These are phyloP conservation scores for Pelusios castaneus DNA, from an alignment of 2,113 vertebrate species.

Conservation along the genomic window DNA sequence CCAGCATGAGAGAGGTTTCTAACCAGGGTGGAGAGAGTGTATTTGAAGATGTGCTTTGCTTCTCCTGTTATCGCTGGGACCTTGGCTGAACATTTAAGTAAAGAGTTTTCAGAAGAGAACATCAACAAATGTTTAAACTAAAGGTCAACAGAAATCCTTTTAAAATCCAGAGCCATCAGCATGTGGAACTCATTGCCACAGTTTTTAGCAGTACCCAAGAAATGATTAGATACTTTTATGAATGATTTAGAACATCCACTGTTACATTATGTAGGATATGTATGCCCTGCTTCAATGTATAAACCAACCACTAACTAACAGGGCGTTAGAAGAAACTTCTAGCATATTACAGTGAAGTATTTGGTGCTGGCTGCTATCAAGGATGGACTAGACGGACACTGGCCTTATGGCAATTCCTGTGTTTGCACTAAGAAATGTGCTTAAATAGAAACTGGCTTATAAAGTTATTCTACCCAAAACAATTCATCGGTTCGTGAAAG, in stretches of 20 bases:
- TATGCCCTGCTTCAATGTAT: not conserved
- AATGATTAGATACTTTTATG: not conserved
- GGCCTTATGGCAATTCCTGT: not conserved
- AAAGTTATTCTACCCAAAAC: not conserved
- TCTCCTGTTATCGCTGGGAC: not conserved
- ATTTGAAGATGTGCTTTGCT: not conserved
- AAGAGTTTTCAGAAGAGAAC: not conserved
- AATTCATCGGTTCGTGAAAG: not conserved
- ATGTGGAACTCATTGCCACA: not conserved
- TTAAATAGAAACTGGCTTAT: not conserved
- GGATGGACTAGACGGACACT: not conserved
- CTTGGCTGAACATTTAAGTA: not conserved
- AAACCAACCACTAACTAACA: not conserved
- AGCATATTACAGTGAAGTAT: not conserved
- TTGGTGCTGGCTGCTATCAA: not conserved
- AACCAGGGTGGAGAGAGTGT: not conserved
- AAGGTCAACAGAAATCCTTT: not conserved
- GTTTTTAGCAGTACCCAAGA: not conserved
- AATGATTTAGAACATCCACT: not conserved
- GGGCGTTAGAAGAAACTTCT: not conserved
- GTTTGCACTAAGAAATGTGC: not conserved
- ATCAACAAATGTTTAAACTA: not conserved
- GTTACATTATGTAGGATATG: not conserved
- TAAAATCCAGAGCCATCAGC: not conserved
- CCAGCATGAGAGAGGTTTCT: conserved; percentile 3